Conservation (phyloP, 2,113 vertebrate species). For the Ondatra zibethicus region DNA sequence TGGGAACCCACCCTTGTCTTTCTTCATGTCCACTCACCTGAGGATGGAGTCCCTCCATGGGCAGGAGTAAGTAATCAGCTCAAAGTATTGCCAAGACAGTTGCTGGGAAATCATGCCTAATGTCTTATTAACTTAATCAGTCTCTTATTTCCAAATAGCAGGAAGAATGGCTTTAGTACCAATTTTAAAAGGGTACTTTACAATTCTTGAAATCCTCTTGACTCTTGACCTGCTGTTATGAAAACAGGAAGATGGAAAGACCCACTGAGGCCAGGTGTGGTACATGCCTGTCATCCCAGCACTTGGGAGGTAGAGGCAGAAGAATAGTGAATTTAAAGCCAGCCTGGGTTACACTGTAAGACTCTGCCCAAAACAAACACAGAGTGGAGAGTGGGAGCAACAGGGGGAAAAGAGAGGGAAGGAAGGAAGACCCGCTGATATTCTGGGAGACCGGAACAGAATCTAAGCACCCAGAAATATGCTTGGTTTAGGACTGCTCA, state of each 20-base stretch:
- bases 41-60: neutral
- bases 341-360: neutral
- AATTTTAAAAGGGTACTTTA: neutral
- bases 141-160: slow-evolving; percentile 30
- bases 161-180: slow-evolving; percentile 5
- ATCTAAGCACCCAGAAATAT: neutral
- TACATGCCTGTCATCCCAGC: neutral
- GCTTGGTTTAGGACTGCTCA: neutral
- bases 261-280: neutral
- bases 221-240: neutral
- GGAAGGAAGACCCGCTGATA: neutral
- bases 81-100: neutral
- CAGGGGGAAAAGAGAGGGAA: neutral
- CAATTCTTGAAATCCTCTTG: slow-evolving; percentile 28
- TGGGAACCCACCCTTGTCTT: neutral
- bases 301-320: neutral
- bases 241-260: neutral
- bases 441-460: neutral
- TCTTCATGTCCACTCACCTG: neutral
- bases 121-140: slow-evolving; percentile 15
- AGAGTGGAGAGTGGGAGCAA: too few species aligned
- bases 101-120: neutral
- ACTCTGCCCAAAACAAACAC: neutral
- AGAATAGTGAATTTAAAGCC: neutral
- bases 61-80: neutral